Evolutionary conservation across 23 tunicate genomes (phyloP).

Genomic region (Halocynthia roretzi): DNA sequence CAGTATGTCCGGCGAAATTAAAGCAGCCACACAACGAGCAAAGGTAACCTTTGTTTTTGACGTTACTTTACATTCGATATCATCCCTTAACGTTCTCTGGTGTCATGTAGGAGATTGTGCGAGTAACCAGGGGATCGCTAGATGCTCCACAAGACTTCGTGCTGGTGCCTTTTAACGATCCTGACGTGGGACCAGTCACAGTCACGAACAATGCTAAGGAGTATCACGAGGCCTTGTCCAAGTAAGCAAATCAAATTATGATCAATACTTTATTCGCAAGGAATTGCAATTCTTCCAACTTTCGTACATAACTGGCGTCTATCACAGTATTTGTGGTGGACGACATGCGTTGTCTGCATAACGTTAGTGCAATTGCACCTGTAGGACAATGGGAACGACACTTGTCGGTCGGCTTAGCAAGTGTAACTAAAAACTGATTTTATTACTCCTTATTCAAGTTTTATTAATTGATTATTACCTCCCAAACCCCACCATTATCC

Average conservation of each 20-base stretch:
- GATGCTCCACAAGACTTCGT: conserved; percentile 86
- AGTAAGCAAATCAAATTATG: conserved; percentile 14
- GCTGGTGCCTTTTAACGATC: conserved; percentile 84
- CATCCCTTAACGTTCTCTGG: not conserved
- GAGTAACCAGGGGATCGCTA: conserved; percentile 18
- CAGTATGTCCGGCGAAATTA: conserved; percentile 79
- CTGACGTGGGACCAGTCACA: conserved; percentile 59
- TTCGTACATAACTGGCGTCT: too few relatives aligned
- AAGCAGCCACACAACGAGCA: conserved; percentile 65
- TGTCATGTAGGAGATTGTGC: conserved; percentile 4
- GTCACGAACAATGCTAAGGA: conserved; percentile 39
- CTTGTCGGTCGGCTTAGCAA: too few relatives aligned
- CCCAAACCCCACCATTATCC: too few relatives aligned
- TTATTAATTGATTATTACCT: too few relatives aligned
- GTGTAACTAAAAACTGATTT: too few relatives aligned
- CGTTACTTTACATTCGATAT: not conserved
- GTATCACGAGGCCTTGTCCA: conserved; percentile 51
- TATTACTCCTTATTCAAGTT: too few relatives aligned
- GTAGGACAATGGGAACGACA: too few relatives aligned
- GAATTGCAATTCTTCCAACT: too few relatives aligned
- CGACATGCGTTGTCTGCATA: too few relatives aligned
- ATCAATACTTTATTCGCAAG: too few relatives aligned
- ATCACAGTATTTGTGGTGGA: too few relatives aligned
- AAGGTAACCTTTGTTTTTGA: conserved; percentile 22
- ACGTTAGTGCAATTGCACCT: too few relatives aligned